Evolutionary conservation across 2,888 invertebrate genomes (phyloP), one percentile per base, ranked within the genome.

Genomic region (Abrostola triplasia): DNA sequence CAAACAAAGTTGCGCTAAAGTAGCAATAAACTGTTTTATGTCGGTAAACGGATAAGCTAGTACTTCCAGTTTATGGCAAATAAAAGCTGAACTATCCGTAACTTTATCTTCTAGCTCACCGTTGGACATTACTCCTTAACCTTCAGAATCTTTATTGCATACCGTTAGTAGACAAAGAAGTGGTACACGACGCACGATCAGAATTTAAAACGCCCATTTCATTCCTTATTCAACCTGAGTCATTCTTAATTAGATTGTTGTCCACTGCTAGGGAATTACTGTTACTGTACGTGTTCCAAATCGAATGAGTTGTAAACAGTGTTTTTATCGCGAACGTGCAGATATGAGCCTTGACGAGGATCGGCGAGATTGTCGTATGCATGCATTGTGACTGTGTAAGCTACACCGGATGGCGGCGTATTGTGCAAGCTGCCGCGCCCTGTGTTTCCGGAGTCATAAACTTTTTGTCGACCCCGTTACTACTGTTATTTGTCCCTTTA

Each of bases 381-480:
- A 69, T 78, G 76, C 73, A 82, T 85, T 86, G 84, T 64, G 24
- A 50, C 68, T 76, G 57, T 79, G 70, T 78, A 76, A 73, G 79
- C 71, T 73, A 68, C 73, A 79, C 87, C 88, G 90, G 91, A 89
- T 88, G 84, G 76, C 74, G 79, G 59, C 70, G 78, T 83, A 88
- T 88, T 91, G 88, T 89, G 88, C 86, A 88, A 87, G 78, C 64
- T 64, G 80, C 82, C 89, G 83, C 87, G 75, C 91, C 89, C 82
- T 83, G 70, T 61, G 82, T 83, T 88, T 90, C 90, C 89, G 85
- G 81, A 72, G 59, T 58, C 47, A 71, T 68, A 67, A 70, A 67
- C 59, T 63, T 73, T 76, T 79, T 73, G 74, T 77, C 70, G 59
- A 68, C 62, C 74, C 65, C 61, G 57, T 73, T 73, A 48, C 54